Evolutionary conservation across 2,113 vertebrate genomes (phyloP).

Genomic region (Thymallus thymallus): DNA sequence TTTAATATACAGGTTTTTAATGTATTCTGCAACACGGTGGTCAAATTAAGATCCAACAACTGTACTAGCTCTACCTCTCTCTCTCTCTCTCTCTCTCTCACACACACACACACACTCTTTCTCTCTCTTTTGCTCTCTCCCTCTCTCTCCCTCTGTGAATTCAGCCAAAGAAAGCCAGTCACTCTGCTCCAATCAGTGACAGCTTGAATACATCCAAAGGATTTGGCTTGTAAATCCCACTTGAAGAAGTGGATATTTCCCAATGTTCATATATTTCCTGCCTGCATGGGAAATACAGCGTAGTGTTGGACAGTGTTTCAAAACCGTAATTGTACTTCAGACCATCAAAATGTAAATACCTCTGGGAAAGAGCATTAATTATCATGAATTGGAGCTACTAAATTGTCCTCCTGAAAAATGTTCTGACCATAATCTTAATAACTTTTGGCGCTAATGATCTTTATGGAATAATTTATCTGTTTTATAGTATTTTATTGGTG

Average conservation of each 20-base stretch:
- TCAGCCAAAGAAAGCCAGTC: conserved; percentile 20
- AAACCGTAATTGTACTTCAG: conserved; percentile 76
- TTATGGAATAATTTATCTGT: conserved; percentile 30
- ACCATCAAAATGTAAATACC: conserved; percentile 73
- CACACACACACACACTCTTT: too few relatives aligned
- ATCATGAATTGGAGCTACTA: conserved; percentile 65
- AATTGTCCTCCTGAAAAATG: conserved; percentile 66
- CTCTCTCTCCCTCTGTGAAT: conserved; percentile 56
- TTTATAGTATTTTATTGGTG: neutral
- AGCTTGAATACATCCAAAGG: conserved; percentile 70
- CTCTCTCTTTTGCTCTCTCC: conserved; percentile 66
- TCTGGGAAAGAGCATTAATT: conserved; percentile 65
- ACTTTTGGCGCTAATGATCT: conserved; percentile 58
- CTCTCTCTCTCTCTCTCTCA: conserved; percentile 25
- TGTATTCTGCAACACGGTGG: too few relatives aligned
- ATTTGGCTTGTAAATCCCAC: conserved; percentile 74
- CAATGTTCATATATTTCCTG: conserved; percentile 71
- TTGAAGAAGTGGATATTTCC: conserved; percentile 70
- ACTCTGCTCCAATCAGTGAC: conserved; percentile 55
- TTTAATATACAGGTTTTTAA: too few relatives aligned
- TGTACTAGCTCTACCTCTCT: too few relatives aligned
- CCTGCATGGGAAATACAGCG: conserved; percentile 68
- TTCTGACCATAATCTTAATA: conserved; percentile 70
- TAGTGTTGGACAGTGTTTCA: conserved; percentile 73
- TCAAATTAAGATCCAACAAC: too few relatives aligned